Base-by-base conservation (phyloP, 2,113 vertebrate species). In the Anhinga anhinga region DNA sequence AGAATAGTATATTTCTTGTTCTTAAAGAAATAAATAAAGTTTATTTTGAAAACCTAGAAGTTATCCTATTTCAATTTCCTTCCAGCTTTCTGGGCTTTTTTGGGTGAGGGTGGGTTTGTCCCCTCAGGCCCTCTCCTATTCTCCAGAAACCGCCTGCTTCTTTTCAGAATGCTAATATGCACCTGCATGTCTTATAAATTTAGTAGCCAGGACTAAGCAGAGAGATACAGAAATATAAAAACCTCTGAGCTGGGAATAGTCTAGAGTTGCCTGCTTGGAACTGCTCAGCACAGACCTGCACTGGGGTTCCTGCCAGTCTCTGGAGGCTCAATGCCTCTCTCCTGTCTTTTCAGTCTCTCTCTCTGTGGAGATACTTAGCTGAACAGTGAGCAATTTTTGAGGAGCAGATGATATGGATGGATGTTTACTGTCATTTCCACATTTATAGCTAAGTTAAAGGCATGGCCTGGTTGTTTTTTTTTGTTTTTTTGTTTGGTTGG, bases 231-330 rank as follows among this genome's bases (percentile, higher is more conserved):
- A 62, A 40, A 59, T 45, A 67, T 13, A 34, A 44, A 79, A 73
- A 15, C 12, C 16, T 34, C 36, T 59, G 34, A 42, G 34, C 44
- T 69, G 55, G n/a, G 61, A 53, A 73, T 2, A 59, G 40, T 30
- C 23, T 53, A 11, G 27, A 63, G 44, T 49, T 87, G 55, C 63
- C 45, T 47, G 42, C 55, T 79, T 79, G 49, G 66, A 74, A 52
- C 27, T 32, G 38, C 44, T 83, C 3, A 3, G 45, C 67, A 42
- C 11, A 65, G 66, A 58, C 10, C 32, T 36, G 25, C 0, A 0
- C 45, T 67, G 34, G 58, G 17, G 23, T 32, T 52, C 30, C 49
- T 74, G n/a, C 26, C 42, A 42, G 66, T 13, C 30, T 70, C 32
- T 49, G 14, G 50, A 65, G 62, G 50, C 32, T 70, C 67, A 34